Base-by-base conservation (phyloP, 2,113 vertebrate species). In the Ondatra zibethicus region DNA sequence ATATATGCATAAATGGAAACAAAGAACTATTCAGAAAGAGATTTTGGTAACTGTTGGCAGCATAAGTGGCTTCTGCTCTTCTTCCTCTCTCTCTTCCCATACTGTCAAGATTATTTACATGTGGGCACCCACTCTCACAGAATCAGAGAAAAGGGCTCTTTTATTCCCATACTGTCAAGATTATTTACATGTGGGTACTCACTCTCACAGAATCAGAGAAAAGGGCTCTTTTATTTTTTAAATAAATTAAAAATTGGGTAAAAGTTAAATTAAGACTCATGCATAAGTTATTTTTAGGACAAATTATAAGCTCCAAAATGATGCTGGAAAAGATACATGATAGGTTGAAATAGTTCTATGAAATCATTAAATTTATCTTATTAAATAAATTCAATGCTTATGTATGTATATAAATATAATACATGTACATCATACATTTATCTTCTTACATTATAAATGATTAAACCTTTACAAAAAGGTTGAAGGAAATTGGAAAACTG, bases 301-400 rank as follows among this genome's bases (percentile, higher is more conserved):
- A 91, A 96, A 70, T 68, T 76, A 82, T 70, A 93, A 93, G 5
- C 50, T 81, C 89, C 89, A 89, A 96, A 96, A 88, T 52, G 21
- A 91, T 21, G 21, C 45, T 81, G 21, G 66, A 61, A 88, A 88
- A 33, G 29, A 73, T 85, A 92, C 81, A 94, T 86, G 21, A 31
- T 42, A 84, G 42, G 14, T 61, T 87, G 31, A 82, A 88, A 52
- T 8, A 29, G 10, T 66, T 65, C 63, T 33, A 7, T 19, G 33
- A 75, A 92, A 94, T 86, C 2, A 92, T 50, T 85, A 95, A 23
- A 86, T 50, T 36, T 36, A 58, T 4, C 36, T 65, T 42, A 39
- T 50, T 97, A 27, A 89, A 81, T 45, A 97, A 89, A 90, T 89
- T 80, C 55, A 81, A 23, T 76, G 75, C 78, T 52, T 88, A 87